Base-by-base conservation (phyloP, 2,888 invertebrate species). In the Polyommatus icarus region DNA sequence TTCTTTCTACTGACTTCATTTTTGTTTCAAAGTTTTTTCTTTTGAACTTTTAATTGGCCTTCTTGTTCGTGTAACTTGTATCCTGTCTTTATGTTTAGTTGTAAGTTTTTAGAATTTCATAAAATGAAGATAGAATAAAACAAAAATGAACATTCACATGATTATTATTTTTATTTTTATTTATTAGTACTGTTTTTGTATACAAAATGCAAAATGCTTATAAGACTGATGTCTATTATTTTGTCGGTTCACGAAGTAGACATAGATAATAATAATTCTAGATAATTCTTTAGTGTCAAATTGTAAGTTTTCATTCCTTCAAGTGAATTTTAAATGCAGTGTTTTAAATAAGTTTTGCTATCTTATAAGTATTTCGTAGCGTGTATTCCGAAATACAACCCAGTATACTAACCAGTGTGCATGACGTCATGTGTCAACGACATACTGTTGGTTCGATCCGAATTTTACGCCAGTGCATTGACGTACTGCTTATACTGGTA, bases 241-340 rank as follows among this genome's bases (percentile, higher is more conserved):
- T 29, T 67, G 32, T 67, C 18, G 4, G 15, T 67, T 24, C 67
- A 67, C 29, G 29, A 67, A 32, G 67, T 67, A 67, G 67, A 32
- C 67, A 67, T 54, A 75, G 54, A 73, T 46, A 46, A 29, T 46
- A 46, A 29, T 24, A 54, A 75, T 29, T 50, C 6, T 20, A 50
- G 15, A 29, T 54, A 75, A 75, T 54, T 75, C 75, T 54, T 54
- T 75, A 50, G 50, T 75, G 50, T 50, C 54, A 54, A 54, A 50
- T 50, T 29, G 50, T 75, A 67, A 75, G 7, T 75, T 73, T 46
- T 29, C 20, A 73, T 73, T 73, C 50, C 50, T 73, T 75, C 8
- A 75, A 32, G 54, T 54, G 54, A 46, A 24, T 15, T 40, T 75
- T 20, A 15, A 73, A 40, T 73, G 73, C 46, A 75, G 54, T 75